Percentiles rank a stretch among this genome's conserved stretches.
Evolutionary conservation across 2,888 invertebrate genomes (phyloP).

Genomic region (Alloplasta piceator): DNA sequence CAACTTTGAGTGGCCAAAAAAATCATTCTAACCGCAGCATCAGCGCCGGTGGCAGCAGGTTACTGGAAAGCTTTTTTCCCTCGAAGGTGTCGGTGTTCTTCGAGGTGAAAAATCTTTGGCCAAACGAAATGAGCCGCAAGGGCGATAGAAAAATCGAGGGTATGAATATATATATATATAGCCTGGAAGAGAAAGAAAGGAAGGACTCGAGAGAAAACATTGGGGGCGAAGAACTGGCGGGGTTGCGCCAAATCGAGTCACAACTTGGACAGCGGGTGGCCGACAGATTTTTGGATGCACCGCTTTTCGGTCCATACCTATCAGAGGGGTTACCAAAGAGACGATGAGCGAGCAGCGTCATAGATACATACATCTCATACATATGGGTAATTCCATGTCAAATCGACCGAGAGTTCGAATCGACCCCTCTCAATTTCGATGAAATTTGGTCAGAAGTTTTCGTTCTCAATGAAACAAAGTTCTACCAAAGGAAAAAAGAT

Average conservation of each 20-base stretch:
- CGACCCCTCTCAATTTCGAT: no score
- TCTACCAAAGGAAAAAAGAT: no score
- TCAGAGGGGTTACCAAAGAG: conserved; percentile 29
- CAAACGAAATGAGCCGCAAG: conserved; percentile 16
- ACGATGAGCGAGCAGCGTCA: conserved; percentile 20
- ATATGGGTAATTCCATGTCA: no score
- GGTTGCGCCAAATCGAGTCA: conserved; percentile 81
- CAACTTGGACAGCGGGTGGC: conserved; percentile 81
- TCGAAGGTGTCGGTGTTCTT: conserved; percentile 21
- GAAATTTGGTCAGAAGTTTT: no score
- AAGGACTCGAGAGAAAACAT: conserved; percentile 18
- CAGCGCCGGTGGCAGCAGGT: conserved; percentile 6
- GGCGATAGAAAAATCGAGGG: conserved; percentile 55
- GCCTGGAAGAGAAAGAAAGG: conserved; percentile 25
- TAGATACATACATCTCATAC: no score
- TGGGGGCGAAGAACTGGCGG: conserved; percentile 44
- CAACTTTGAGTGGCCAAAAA: conserved; percentile 11
- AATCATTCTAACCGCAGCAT: background rate
- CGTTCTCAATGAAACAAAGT: no score
- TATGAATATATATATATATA: background rate
- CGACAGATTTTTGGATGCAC: conserved; percentile 72
- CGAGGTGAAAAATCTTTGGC: conserved; percentile 16
- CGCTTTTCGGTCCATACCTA: conserved; percentile 35
- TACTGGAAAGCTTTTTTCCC: conserved; percentile 2
- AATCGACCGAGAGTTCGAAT: no score